A percentile compares a stretch with the other conserved stretches of the same genome.
Evolutionary conservation across 2,888 invertebrate species (phyloP).

Genomic region (Panzeria rudis): DNA sequence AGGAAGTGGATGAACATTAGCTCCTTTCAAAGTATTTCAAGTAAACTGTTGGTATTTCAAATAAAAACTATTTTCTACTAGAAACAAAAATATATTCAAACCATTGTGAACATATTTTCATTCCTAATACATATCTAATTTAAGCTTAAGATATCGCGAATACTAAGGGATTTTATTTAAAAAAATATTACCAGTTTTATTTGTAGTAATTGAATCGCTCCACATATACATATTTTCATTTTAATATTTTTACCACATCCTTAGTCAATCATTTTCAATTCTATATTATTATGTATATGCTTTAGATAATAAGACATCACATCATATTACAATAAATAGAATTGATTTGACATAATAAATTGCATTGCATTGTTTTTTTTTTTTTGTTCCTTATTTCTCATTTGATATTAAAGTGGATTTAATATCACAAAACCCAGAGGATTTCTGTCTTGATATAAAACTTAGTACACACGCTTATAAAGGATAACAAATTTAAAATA

Average conservation of each 20-base stretch:
- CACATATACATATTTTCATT: neutral
- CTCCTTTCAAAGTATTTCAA: no score
- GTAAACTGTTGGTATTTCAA: no score
- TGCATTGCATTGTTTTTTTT: constrained; percentile 5
- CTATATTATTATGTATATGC: neutral
- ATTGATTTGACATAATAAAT: constrained; percentile 23
- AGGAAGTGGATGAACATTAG: no score
- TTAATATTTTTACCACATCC: neutral
- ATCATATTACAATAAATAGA: constrained; percentile 7
- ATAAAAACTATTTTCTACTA: no score
- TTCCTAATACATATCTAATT: no score
- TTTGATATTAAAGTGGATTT: constrained; percentile 12
- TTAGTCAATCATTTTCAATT: neutral
- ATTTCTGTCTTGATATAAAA: neutral
- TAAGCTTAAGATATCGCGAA: no score
- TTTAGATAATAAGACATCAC: neutral
- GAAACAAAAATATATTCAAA: no score
- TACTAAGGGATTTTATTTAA: no score
- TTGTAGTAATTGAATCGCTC: no score
- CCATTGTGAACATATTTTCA: no score
- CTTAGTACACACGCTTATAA: constrained; percentile 6
- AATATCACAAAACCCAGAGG: constrained; percentile 10
- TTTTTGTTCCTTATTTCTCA: neutral
- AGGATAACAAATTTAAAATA: constrained; percentile 31
- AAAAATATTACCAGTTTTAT: no score